Base-by-base conservation (phyloP, 2,888 invertebrate species). In the Thera britannica region DNA sequence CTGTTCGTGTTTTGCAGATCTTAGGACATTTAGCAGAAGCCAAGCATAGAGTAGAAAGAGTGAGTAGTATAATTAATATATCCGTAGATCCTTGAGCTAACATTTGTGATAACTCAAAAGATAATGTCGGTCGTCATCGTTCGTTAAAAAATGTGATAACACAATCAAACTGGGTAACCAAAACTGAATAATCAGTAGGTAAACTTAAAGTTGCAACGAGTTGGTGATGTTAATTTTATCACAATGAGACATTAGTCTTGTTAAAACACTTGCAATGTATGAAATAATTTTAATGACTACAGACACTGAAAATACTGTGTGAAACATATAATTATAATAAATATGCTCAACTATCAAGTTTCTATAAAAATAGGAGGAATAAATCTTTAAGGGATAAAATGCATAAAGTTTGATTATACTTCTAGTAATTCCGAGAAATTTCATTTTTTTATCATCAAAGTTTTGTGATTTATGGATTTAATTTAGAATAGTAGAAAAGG, bases 1-100 rank as follows among this genome's bases (percentile, higher is more conserved):
- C 46, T 74, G 58, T 67, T 73, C 49, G 8, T 54, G 46, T 12
- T 65, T 58, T 48, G 72, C 62, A 72, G 72, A 73, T 23, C 23
- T 46, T 41, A 41, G 3, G 41, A 41, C 0, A 23, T 23, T 23
- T 23, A 23, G 23, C 23, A 23, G 23, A 23, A 1, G 23, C 23
- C 23, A 23, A 23, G 23, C 23, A 23, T 23, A 23, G 23, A 23
- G 23, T 23, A 23, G 23, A 23, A 1, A 23, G 23, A 23, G 23
- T 23, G 23, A 23, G 23, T 23, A 23, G 23, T 23, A 23, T 1
- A 23, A 23, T 23, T 23, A 23, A 38, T 5, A 38, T 38, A 38
- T 38, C 1, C 5, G 0, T 38, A 38, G 0, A 4, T 3, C 38
- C 2, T 48, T 48, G 48, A 11, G n/a, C 48, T 11, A 48, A 3